Base-by-base conservation (phyloP, 2,888 invertebrate species). In the Hipparchia semele region DNA sequence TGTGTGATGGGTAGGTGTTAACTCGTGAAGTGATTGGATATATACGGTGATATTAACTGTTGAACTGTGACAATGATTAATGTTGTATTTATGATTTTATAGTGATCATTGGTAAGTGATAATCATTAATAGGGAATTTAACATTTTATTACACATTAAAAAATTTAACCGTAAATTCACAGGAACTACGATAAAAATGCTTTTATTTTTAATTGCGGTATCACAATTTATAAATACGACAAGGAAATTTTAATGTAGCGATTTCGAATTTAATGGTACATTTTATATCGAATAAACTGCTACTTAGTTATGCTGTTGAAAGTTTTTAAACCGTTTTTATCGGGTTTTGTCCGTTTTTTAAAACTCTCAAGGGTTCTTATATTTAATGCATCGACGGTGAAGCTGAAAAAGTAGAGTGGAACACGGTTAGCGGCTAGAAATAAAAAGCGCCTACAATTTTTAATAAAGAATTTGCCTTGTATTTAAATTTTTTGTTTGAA, bases 31-130 rank as follows among this genome's bases (percentile, higher is more conserved):
- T 90, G 91, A 82, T 67, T 85, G 87, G 83, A 73, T 75, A 74
- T 77, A 68, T 46, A 74, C 68, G 53, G 59, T 54, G 49, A 33
- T 68, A 67, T 49, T 70, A 60, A 61, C 70, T 74, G 68, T 54
- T 70, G 54, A 33, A 74, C 73, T 73, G 79, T 80, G 81, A 88
- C 88, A 82, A 83, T 85, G 85, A 88, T 85, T 90, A 85, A 91
- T 91, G 90, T 84, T 81, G 80, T 77, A 79, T 86, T 83, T 90
- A 85, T 90, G 89, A 88, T 89, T 87, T 92, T 92, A 91, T 92
- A 92, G 92, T 93, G 92, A 91, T 86, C 88, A 89, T 90, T 91
- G 92, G 93, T 93, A 82, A 92, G 93, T 91, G 79, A 54, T 51
- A 6, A 6, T 46, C 23, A n/a, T 12, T 23, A 2, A 46, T 9